phyloP scores from a whole-genome alignment of 1,140 invertebrate species.

The Parasteatoda tepidariorum region DNA sequence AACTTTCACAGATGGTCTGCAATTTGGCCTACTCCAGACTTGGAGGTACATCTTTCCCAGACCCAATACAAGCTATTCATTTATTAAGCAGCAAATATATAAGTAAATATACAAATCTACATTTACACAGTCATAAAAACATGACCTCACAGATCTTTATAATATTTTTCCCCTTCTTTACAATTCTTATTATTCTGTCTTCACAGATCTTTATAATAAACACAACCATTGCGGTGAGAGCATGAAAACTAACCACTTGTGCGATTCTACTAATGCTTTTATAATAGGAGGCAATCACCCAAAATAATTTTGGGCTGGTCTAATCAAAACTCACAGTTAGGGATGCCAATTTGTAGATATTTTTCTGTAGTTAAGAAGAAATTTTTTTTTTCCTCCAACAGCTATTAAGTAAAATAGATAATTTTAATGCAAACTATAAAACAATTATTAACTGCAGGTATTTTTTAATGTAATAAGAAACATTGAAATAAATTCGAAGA shows the following conservation, averaged over 20 bases:
- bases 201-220: background rate
- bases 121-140: background rate
- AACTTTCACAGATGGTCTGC: background rate
- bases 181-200: background rate
- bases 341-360: no score
- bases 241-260: background rate
- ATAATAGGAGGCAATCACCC: background rate
- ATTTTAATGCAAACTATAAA: no score
- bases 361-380: no score
- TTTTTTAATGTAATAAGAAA: no score
- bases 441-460: no score
- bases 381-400: no score
- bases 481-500: no score
- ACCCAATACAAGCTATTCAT: conserved; percentile 11
- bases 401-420: no score
- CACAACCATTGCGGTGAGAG: background rate
- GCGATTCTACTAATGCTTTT: conserved; percentile 1
- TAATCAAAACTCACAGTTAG: no score
- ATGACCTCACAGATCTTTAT: background rate
- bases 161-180: background rate
- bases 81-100: background rate
- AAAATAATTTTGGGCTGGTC: background rate
- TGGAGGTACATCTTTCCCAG: background rate
- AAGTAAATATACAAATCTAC: background rate
- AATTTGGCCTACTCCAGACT: conserved; percentile 30